phyloP scores from a whole-genome alignment of 2,888 invertebrate genomes.

The Trypoxylon attenuatum region DNA sequence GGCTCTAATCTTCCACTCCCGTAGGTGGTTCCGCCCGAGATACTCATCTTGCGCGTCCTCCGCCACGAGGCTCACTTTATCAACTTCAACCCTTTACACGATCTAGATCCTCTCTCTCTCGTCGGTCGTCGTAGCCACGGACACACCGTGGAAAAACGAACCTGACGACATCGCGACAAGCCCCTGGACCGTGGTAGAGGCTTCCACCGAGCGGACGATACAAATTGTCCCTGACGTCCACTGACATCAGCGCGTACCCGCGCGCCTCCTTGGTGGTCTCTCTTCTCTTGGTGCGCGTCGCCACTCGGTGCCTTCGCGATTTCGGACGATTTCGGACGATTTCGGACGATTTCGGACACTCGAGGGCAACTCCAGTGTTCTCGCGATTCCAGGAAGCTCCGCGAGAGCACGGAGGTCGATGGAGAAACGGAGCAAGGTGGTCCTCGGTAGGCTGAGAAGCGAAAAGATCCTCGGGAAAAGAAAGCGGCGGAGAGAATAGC shows the following conservation, averaged over 20 bases:
- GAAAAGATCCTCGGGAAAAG: background rate
- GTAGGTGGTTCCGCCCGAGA: slow-evolving; percentile 34
- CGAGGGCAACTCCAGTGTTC: too few relatives aligned
- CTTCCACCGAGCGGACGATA: slow-evolving; percentile 6
- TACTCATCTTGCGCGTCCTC: slow-evolving; percentile 29
- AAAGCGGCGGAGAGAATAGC: background rate
- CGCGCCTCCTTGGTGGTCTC: background rate
- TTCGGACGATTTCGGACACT: background rate
- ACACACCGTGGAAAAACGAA: background rate
- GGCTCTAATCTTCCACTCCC: slow-evolving; percentile 23
- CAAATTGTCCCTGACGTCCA: slow-evolving; percentile 20
- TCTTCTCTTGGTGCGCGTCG: background rate
- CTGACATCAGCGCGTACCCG: slow-evolving; percentile 5
- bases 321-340: background rate
- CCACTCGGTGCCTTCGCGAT: background rate
- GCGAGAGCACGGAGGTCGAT: background rate
- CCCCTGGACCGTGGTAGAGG: background rate
- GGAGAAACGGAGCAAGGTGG: background rate
- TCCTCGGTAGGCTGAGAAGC: background rate
- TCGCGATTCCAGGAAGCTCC: background rate
- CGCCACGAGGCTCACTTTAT: slow-evolving; percentile 16
- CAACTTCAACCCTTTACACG: slow-evolving; percentile 39
- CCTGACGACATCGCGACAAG: background rate
- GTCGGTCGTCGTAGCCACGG: background rate
- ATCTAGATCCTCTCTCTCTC: slow-evolving; percentile 40